phyloP scores from a whole-genome alignment of 2,888 invertebrate species.

The Acrobasis consociella region DNA sequence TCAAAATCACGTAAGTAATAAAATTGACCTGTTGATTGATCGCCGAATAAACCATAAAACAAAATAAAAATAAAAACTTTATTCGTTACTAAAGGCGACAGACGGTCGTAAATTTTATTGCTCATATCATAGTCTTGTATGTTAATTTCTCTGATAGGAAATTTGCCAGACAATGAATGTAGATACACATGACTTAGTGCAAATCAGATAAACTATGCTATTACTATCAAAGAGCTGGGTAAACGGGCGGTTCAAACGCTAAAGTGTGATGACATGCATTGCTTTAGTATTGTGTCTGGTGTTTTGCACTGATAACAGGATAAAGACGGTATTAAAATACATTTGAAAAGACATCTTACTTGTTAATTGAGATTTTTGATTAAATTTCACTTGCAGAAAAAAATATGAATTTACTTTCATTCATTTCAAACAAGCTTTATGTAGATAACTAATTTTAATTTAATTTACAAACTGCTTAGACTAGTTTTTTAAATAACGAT shows the following conservation, averaged over 20 bases:
- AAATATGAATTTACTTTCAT: too few species aligned
- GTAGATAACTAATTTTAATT: too few species aligned
- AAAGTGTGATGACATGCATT: not conserved
- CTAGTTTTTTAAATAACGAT: too few species aligned
- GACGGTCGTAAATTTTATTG: slow-evolving; percentile 16
- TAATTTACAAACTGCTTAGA: too few species aligned
- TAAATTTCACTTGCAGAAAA: too few species aligned
- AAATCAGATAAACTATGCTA: slow-evolving; percentile 53
- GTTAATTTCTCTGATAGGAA: slow-evolving; percentile 49
- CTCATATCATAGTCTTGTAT: slow-evolving; percentile 32
- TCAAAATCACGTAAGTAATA: not conserved
- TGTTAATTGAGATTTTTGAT: too few species aligned
- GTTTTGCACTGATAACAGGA: too few species aligned
- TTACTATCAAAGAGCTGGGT: slow-evolving; percentile 35
- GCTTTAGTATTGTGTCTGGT: too few species aligned
- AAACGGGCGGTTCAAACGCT: slow-evolving; percentile 34
- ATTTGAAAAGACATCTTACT: too few species aligned
- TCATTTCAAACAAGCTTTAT: too few species aligned
- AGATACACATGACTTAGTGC: slow-evolving; percentile 46
- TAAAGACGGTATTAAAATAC: too few species aligned
- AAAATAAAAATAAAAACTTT: not conserved
- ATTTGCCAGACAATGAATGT: slow-evolving; percentile 60
- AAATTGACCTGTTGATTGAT: slow-evolving; percentile 13
- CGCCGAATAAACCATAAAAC: not conserved
- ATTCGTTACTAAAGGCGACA: not conserved